Evolutionary conservation across 2,113 vertebrate genomes (phyloP), one percentile per base, ranked within the genome.

Genomic region (Alces alces): DNA sequence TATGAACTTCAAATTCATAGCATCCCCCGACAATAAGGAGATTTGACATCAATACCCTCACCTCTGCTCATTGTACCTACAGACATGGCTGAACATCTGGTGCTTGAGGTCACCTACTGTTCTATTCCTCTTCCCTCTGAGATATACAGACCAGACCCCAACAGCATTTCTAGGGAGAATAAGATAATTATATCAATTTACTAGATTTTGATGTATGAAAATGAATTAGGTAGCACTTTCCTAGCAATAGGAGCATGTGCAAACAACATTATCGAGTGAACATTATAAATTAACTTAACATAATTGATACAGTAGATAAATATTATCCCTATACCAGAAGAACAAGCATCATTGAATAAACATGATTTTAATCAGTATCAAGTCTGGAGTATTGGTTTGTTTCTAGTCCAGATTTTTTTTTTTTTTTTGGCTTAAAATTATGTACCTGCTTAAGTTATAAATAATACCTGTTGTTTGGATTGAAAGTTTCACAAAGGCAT

Each of bases 301-400:
- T 96, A 97, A 98, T 98, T 97, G 83, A 93, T 96, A 95, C 47
- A 96, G 88, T 78, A 97, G 94, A 95, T 93, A 95, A 89, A 97
- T 93, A 97, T 70, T 96, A 92, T 94, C 54, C 14, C 58, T 86
- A 50, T 43, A 97, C 84, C 54, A 92, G 45, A 95, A 93, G 85
- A 96, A 76, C 28, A 92, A 88, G 55, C 39, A 33, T 87, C 70
- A 92, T 92, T 66, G 55, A 97, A 89, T 73, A 93, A 95, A 96
- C 96, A 88, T 43, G n/a, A 94, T 94, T 98, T 93, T 95, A 95
- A 95, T 97, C 88, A 97, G 45, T 58, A 95, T 95, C 47, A 89
- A 89, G 21, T 90, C 80, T 97, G 78, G 36, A 80, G 93, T 84
- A 82, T 80, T 95, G 57, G 61, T 86, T 92, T 95, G 87, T 64